Conservation (phyloP, 2,113 vertebrate genomes). For the Lipophrys pholis region DNA sequence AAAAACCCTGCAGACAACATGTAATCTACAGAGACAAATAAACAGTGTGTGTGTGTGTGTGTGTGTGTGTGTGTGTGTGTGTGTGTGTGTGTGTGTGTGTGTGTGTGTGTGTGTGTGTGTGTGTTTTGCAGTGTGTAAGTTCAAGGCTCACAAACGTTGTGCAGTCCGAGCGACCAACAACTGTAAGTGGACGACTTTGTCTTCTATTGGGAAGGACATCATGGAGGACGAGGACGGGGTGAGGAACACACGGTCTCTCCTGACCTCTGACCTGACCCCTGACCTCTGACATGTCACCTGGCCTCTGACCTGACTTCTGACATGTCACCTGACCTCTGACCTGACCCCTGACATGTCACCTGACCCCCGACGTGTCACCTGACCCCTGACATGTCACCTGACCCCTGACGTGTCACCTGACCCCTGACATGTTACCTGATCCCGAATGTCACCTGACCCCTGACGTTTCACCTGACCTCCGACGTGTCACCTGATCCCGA, state of each 20-base stretch:
- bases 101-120: not conserved
- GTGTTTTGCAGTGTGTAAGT: slow-evolving; percentile 91
- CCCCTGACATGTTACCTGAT: not conserved
- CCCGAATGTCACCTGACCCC: not conserved
- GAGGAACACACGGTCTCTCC: slow-evolving; percentile 43
- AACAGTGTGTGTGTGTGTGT: too few relatives aligned
- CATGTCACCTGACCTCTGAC: too few relatives aligned
- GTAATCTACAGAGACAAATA: too few relatives aligned
- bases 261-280: not conserved
- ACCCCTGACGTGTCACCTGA: not conserved
- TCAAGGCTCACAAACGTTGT: slow-evolving; percentile 97
- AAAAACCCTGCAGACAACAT: too few relatives aligned
- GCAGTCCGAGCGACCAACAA: slow-evolving; percentile 96
- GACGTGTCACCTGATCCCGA: slow-evolving; percentile 5
- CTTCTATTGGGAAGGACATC: slow-evolving; percentile 97
- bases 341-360: not conserved
- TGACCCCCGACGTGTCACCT: slow-evolving; percentile 8
- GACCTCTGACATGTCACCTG: slow-evolving; percentile 3
- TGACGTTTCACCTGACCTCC: too few relatives aligned
- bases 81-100: not conserved
- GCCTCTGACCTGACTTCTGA: not conserved
- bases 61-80: too few relatives aligned
- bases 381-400: not conserved
- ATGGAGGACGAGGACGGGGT: slow-evolving; percentile 98
- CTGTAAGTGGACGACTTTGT: slow-evolving; percentile 98